Evolutionary conservation across 35 echinoderm and acorn worm genomes (phyloP).

Genomic region (Lytechinus variegatus): DNA sequence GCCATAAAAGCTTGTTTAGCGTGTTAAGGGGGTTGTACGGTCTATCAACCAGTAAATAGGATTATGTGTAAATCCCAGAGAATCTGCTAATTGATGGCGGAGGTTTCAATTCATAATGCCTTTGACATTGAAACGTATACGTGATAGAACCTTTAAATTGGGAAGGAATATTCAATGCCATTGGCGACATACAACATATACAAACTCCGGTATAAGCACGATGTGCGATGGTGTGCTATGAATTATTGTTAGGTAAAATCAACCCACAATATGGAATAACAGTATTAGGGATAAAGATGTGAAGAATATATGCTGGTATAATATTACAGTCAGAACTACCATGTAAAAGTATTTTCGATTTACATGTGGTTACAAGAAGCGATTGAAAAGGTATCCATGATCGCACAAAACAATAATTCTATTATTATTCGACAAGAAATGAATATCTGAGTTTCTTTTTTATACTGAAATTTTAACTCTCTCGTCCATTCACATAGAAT

Average conservation of each 20-base stretch:
- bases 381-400: too few relatives aligned
- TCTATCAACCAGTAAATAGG: background rate
- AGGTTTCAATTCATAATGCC: background rate
- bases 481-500: too few relatives aligned
- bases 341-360: too few relatives aligned
- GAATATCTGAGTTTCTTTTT: too few relatives aligned
- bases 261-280: background rate
- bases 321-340: too few relatives aligned
- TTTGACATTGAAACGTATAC: conserved; percentile 3
- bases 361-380: too few relatives aligned
- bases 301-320: too few relatives aligned
- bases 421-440: too few relatives aligned
- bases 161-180: background rate
- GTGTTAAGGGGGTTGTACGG: background rate
- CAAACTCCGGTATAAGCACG: background rate
- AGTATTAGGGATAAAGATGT: too few relatives aligned
- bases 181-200: background rate
- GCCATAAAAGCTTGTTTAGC: background rate
- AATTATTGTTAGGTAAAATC: background rate
- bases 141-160: background rate
- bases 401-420: too few relatives aligned
- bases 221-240: background rate
- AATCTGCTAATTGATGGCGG: conserved; percentile 1
- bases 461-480: too few relatives aligned
- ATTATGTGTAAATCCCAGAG: background rate